Evolutionary conservation across 37 sponge, comb jelly and placozoan genomes (phyloP).

Genomic region (Theonella swinhoei): DNA sequence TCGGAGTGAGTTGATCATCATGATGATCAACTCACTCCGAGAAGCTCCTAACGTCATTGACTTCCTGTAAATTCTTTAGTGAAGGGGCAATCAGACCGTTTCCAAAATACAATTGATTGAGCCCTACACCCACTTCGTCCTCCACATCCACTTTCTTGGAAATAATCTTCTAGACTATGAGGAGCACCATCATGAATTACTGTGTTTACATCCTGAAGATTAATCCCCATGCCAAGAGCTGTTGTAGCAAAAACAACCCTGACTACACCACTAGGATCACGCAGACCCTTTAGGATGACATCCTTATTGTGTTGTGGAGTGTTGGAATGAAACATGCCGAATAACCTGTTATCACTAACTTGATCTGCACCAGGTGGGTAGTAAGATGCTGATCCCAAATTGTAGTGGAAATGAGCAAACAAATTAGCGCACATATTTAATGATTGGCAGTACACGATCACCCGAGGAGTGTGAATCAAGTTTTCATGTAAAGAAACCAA

Average conservation of each 20-base stretch:
- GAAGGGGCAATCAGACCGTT: slow-evolving; percentile 23
- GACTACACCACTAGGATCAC: slow-evolving; percentile 34
- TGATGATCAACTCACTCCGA: slow-evolving; percentile 6
- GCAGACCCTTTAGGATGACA: slow-evolving; percentile 25
- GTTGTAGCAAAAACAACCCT: slow-evolving; percentile 68
- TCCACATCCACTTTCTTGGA: slow-evolving; percentile 49
- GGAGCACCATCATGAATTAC: slow-evolving; percentile 60
- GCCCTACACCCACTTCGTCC: slow-evolving; percentile 27
- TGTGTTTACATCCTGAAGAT: slow-evolving; percentile 26
- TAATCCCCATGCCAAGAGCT: slow-evolving; percentile 59
- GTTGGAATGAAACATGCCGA: too few relatives aligned
- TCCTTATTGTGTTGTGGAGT: too few relatives aligned
- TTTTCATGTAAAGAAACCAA: slow-evolving; percentile 1
- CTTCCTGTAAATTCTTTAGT: neutral
- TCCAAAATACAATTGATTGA: slow-evolving; percentile 19
- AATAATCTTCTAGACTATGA: slow-evolving; percentile 37
- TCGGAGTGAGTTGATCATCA: slow-evolving; percentile 27
- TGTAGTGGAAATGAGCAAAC: slow-evolving; percentile 22
- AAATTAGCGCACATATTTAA: slow-evolving; percentile 46
- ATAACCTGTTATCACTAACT: too few relatives aligned
- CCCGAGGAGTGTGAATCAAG: slow-evolving; percentile 20
- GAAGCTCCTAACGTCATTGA: slow-evolving; percentile 22
- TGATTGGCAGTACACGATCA: slow-evolving; percentile 52
- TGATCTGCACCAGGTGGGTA: slow-evolving; percentile 46
- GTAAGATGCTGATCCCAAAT: slow-evolving; percentile 33